Evolutionary conservation across 2,888 invertebrate genomes (phyloP).

Genomic region (Rhabditoides inermis): DNA sequence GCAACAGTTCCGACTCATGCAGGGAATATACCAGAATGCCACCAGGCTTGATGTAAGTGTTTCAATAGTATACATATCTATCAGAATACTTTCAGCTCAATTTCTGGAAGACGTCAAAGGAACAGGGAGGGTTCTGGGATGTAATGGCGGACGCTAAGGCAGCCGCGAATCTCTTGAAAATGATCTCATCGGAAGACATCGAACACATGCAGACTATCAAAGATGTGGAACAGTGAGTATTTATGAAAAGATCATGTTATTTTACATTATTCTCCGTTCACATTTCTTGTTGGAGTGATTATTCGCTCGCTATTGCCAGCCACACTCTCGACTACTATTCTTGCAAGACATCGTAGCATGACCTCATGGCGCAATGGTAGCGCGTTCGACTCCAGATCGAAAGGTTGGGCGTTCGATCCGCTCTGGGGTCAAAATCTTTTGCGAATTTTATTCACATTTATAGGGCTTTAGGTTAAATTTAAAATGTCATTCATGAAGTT

Average conservation of each 20-base stretch:
- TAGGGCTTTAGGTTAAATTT: too few relatives aligned
- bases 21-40: conserved; percentile 22
- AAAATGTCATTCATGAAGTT: too few relatives aligned
- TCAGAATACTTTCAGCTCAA: conserved; percentile 51
- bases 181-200: conserved; percentile 22
- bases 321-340: too few relatives aligned
- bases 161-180: conserved; percentile 14
- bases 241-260: conserved; percentile 3
- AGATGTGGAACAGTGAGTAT: conserved; percentile 42
- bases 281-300: not conserved
- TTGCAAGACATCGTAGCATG: too few relatives aligned
- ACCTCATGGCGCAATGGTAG: too few relatives aligned
- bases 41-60: conserved; percentile 19
- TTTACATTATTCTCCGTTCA: not conserved
- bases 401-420: too few relatives aligned
- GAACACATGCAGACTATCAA: conserved; percentile 38
- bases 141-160: conserved; percentile 66
- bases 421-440: too few relatives aligned
- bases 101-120: conserved; percentile 62
- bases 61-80: not conserved
- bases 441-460: too few relatives aligned
- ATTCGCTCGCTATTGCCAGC: too few relatives aligned
- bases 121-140: conserved; percentile 60
- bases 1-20: conserved; percentile 16
- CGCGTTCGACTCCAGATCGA: too few relatives aligned